A percentile compares a stretch with the other conserved stretches of the same genome.
Conservation (phyloP, 2,888 invertebrate genomes). For the Eupithecia exiguata region DNA sequence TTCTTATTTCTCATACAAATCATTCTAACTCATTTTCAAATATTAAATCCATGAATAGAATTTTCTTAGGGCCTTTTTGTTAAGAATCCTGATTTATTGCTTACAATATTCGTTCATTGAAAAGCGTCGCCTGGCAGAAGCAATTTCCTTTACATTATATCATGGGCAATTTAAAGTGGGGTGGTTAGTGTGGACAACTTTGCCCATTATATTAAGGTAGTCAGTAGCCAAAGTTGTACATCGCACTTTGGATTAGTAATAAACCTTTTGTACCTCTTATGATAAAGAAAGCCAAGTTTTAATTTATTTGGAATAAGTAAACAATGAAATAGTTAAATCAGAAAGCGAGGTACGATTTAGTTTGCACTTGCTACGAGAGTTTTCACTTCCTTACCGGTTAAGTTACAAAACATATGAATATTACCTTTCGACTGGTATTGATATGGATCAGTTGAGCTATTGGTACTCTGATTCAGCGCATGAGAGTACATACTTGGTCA, state of each 20-base stretch:
- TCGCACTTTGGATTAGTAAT: neutral
- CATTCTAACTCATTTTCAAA: constrained; percentile 33
- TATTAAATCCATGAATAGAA: constrained; percentile 42
- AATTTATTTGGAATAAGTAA: neutral
- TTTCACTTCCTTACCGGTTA: neutral
- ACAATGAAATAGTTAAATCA: neutral
- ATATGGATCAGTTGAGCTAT: no score
- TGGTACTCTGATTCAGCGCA: no score
- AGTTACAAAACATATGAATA: no score
- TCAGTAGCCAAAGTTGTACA: neutral
- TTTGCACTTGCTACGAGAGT: neutral
- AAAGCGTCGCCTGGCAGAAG: constrained; percentile 46
- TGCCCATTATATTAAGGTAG: neutral
- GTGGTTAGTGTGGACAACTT: neutral
- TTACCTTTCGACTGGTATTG: no score
- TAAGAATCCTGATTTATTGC: constrained; percentile 51
- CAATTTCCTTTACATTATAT: constrained; percentile 45
- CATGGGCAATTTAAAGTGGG: constrained; percentile 15
- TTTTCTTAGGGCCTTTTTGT: constrained; percentile 37
- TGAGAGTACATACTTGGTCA: no score
- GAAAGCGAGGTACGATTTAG: neutral
- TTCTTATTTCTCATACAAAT: constrained; percentile 1
- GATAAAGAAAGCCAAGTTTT: neutral
- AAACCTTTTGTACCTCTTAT: neutral
- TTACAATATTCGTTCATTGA: constrained; percentile 51